phyloP scores from a whole-genome alignment of 2,797 vertebrate species.

The Bucorvus abyssinicus region DNA sequence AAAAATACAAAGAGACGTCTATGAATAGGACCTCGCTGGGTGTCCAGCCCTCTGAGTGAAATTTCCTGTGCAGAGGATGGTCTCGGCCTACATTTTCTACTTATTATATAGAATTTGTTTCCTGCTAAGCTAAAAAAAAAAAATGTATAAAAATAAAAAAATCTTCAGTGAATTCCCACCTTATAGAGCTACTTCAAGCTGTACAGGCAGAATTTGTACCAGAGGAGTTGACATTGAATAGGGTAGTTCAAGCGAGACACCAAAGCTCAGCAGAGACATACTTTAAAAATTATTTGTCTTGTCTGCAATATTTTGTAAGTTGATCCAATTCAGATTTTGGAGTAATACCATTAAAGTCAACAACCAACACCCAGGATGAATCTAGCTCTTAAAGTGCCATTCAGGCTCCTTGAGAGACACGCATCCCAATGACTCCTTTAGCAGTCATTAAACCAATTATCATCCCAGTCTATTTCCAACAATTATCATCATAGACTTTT shows the following conservation, averaged over 20 bases:
- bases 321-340: conserved; percentile 38
- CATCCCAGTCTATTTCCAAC: conserved; percentile 66
- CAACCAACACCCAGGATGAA: conserved; percentile 48
- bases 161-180: conserved; percentile 41
- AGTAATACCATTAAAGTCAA: conserved; percentile 53
- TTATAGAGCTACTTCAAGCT: conserved; percentile 38
- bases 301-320: conserved; percentile 28
- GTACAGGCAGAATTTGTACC: conserved; percentile 20
- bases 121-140: conserved; percentile 46
- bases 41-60: conserved; percentile 64
- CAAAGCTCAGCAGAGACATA: conserved; percentile 28
- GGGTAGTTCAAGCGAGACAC: conserved; percentile 10
- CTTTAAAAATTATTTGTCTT: conserved; percentile 32
- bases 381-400: conserved; percentile 50
- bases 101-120: conserved; percentile 68
- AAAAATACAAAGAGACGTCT: conserved; percentile 65
- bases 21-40: conserved; percentile 65
- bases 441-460: conserved; percentile 70
- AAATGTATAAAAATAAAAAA: conserved; percentile 51
- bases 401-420: conserved; percentile 49
- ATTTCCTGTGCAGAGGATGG: conserved; percentile 63
- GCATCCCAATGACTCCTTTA: conserved; percentile 59
- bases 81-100: conserved; percentile 61
- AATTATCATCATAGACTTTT: conserved; percentile 66
- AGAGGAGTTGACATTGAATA: conserved; percentile 23